Conservation (phyloP, 2,888 invertebrate genomes). For the Apamea sordens region DNA sequence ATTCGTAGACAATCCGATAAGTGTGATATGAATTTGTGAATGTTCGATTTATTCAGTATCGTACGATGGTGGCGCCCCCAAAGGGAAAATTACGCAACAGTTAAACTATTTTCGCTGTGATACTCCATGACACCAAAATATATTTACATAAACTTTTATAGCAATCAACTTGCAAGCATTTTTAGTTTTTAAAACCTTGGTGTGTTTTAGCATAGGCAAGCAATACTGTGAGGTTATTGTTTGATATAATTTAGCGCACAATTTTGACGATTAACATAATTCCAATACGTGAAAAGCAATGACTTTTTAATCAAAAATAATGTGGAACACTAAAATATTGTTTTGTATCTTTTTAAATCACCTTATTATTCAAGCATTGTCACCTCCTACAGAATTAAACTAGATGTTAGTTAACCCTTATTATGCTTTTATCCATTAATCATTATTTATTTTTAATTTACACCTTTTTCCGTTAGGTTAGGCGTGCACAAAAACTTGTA, state of each 20-base stretch:
- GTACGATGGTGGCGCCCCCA: constrained; percentile 31
- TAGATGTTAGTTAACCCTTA: constrained; percentile 64
- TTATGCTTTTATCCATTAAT: constrained; percentile 10
- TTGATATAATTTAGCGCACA: constrained; percentile 46
- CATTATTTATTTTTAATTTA: constrained; percentile 10
- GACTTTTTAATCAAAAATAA: constrained; percentile 39
- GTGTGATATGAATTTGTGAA: constrained; percentile 48
- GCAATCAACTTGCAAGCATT: constrained; percentile 54
- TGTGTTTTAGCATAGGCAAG: constrained; percentile 59
- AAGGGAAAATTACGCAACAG: constrained; percentile 8
- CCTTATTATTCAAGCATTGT: constrained; percentile 75
- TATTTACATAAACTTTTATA: constrained; percentile 56
- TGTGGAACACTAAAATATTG: constrained; percentile 61
- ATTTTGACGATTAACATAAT: constrained; percentile 36
- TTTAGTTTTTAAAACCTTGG: constrained; percentile 28
- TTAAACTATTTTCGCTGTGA: constrained; percentile 40
- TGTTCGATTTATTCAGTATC: constrained; percentile 24
- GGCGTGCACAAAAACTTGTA: background rate
- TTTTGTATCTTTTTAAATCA: constrained; percentile 66
- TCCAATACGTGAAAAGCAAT: constrained; percentile 65
- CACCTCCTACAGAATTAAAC: constrained; percentile 79
- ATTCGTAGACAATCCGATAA: constrained; percentile 22
- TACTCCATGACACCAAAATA: constrained; percentile 20
- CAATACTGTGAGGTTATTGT: constrained; percentile 57
- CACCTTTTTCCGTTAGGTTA: background rate